These are phyloP conservation scores for Theodoxus fluviatilis DNA, from an alignment of 2,888 invertebrate species.

Conservation along the genomic window DNA sequence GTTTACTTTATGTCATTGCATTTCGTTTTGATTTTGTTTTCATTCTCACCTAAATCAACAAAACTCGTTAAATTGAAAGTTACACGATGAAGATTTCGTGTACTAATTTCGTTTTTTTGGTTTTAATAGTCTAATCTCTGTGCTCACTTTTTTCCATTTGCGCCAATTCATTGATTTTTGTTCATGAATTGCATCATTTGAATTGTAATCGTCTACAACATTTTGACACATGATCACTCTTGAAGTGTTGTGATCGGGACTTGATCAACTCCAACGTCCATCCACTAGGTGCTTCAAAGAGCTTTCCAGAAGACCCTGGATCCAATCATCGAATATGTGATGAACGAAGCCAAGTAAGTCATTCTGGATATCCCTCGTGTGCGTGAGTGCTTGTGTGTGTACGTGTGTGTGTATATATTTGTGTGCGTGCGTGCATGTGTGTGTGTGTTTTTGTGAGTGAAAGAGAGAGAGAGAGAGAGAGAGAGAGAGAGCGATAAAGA, in stretches of 20 bases:
- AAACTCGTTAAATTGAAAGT: too few species aligned
- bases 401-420: neutral
- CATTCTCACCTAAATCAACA: too few species aligned
- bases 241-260: too few species aligned
- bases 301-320: conserved; percentile 65
- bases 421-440: neutral
- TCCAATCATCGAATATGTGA: conserved; percentile 59
- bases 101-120: too few species aligned
- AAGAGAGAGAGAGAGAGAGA: neutral
- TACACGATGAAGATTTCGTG: too few species aligned
- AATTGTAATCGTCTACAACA: neutral
- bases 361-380: too few species aligned
- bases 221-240: too few species aligned
- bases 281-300: conserved; percentile 63
- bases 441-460: neutral
- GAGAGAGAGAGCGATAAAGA: neutral
- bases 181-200: neutral
- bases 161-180: neutral
- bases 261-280: too few species aligned
- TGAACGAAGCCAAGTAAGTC: conserved; percentile 61
- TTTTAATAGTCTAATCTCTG: neutral
- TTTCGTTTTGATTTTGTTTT: too few species aligned
- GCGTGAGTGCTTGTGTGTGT: too few species aligned
- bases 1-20: too few species aligned
- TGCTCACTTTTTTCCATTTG: neutral